A percentile compares a stretch with the other conserved stretches of the same genome.
phyloP scores from a whole-genome alignment of 2,797 vertebrate species.

The Poeciliopsis gracilis region DNA sequence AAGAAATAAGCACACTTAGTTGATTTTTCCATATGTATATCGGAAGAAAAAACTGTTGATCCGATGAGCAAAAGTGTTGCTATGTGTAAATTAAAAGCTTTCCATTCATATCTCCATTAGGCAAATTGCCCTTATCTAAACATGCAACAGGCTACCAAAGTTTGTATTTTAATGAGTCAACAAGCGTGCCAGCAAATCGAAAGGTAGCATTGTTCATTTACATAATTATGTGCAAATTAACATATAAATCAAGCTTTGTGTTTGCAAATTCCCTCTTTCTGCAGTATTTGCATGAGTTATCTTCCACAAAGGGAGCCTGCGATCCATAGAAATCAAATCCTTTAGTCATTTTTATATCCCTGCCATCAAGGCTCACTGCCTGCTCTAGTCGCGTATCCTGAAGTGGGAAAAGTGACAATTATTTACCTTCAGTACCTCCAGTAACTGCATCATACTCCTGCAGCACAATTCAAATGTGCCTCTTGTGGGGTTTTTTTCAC shows the following conservation, averaged over 20 bases:
- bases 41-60: constrained; percentile 49
- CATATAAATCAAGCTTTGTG: constrained; percentile 80
- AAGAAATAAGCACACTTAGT: constrained; percentile 11
- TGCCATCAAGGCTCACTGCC: constrained; percentile 53
- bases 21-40: constrained; percentile 35
- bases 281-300: constrained; percentile 65
- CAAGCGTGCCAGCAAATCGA: constrained; percentile 65
- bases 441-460: constrained; percentile 52
- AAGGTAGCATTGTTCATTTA: constrained; percentile 70
- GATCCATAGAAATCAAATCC: constrained; percentile 77
- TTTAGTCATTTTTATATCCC: constrained; percentile 73
- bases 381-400: constrained; percentile 56
- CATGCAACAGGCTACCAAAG: constrained; percentile 53
- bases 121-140: constrained; percentile 41
- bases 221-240: constrained; percentile 79
- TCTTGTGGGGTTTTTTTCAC: constrained; percentile 24
- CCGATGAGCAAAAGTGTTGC: constrained; percentile 41
- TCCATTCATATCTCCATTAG: constrained; percentile 32
- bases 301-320: constrained; percentile 63
- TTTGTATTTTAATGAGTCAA: constrained; percentile 64
- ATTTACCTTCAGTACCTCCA: constrained; percentile 50
- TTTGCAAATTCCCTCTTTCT: constrained; percentile 60
- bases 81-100: constrained; percentile 41
- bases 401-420: constrained; percentile 27
- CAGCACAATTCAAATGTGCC: constrained; percentile 33